phyloP scores from a whole-genome alignment of 2,113 vertebrate species.

The Paedocypris sp. region DNA sequence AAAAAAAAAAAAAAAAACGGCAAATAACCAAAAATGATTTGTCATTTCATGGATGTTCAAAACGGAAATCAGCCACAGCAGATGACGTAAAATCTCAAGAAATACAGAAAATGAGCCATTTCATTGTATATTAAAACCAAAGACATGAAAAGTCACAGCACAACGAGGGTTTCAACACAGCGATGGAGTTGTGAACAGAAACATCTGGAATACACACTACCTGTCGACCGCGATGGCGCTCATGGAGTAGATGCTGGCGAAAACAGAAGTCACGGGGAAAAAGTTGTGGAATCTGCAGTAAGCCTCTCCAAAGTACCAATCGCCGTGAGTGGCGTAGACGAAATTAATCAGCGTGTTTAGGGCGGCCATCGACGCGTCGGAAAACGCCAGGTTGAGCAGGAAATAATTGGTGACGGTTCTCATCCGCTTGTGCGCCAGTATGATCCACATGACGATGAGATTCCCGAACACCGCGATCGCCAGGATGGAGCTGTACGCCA shows the following conservation, averaged over 20 bases:
- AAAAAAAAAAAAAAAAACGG: too few species aligned
- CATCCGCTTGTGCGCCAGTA: conserved; percentile 93
- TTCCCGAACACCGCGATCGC: conserved; percentile 89
- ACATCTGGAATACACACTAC: conserved; percentile 54
- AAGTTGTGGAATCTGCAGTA: conserved; percentile 99
- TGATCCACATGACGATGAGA: conserved; percentile 92
- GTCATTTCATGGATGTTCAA: too few species aligned
- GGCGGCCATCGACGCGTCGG: conserved; percentile 89
- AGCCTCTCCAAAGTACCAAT: conserved; percentile 92
- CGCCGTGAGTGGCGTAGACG: conserved; percentile 80
- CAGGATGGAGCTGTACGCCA: conserved; percentile 80
- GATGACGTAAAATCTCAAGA: too few species aligned
- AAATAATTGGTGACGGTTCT: conserved; percentile 94
- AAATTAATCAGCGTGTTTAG: conserved; percentile 94
- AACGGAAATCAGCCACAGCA: too few species aligned
- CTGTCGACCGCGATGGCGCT: conserved; percentile 94
- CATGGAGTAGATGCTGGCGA: conserved; percentile 98
- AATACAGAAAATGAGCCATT: too few species aligned
- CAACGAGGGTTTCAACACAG: too few species aligned
- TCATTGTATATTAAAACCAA: too few species aligned
- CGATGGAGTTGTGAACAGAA: not conserved
- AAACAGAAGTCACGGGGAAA: conserved; percentile 91
- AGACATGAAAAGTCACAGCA: too few species aligned
- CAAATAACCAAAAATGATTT: too few species aligned
- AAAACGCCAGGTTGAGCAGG: conserved; percentile 87